Evolutionary conservation across 2,888 invertebrate genomes (phyloP), one percentile per base, ranked within the genome.

Genomic region (Clusia tigrina): DNA sequence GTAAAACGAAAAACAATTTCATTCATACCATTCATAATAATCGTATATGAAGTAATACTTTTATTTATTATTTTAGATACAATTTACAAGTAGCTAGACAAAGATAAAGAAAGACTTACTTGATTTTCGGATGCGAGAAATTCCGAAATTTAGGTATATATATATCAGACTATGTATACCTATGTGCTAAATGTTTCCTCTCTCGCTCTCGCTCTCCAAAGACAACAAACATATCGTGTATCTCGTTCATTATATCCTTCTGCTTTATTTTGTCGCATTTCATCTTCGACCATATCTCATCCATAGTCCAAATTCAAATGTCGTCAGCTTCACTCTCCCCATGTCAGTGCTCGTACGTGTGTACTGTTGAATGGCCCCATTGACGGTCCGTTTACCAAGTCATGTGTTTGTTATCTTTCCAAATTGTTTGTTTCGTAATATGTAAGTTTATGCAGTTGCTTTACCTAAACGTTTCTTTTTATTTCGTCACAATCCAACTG

Each of bases 1-100:
- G 54, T 54, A 53, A 51, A 23, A 58, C 42, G 54, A 42, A 38
- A 60, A 42, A 32, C 23, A 42, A 38, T 25, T 38, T 23, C 58
- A 23, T 37, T 60, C 63, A 63, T 63, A 52, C 60, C 58, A 65
- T 65, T 65, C 58, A 38, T 17, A 12, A 37, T 18, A 54, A 58
- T 37, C 10, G 6, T 55, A 57, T 32, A 20, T 23, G 26, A 25
- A 54, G 6, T 3, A 37, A 53, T 22, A 12, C 37, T 48, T 48
- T 48, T 20, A 48, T 48, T 20, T 48, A 22, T 48, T 55, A 55
- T 55, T 55, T 22, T 55, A 55, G 55, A 55, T 55, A 22, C 38
- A 55, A 37, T 2, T 55, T 55, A n/a, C n/a, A n/a, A n/a, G n/a
- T n/a, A 55, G 55, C 55, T 38, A 55, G 38, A 22, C 48, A 48